These are phyloP conservation scores for Corythornis vintsioides DNA, from an alignment of 2,113 vertebrate species.

Conservation along the genomic window DNA sequence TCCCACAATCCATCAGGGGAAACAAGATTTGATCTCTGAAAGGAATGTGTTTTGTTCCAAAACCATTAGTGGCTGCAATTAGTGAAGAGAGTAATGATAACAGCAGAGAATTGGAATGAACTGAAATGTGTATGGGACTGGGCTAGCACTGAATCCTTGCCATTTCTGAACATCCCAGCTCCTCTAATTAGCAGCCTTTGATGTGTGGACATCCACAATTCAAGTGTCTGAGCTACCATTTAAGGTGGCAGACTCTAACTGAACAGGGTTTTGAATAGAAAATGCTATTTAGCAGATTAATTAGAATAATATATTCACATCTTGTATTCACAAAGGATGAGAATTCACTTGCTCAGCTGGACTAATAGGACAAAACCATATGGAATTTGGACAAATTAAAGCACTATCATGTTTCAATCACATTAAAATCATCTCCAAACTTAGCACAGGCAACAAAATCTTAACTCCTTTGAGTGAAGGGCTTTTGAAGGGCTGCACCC, in stretches of 20 bases:
- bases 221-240: not conserved
- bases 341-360: not conserved
- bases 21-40: not conserved
- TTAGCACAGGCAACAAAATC: not conserved
- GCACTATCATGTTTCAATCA: not conserved
- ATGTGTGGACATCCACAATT: not conserved
- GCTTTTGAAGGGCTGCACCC: too few species aligned
- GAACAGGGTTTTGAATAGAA: not conserved
- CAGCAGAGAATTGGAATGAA: constrained; percentile 10
- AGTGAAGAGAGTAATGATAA: not conserved
- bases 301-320: not conserved
- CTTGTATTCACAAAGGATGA: too few species aligned
- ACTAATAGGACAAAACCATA: not conserved
- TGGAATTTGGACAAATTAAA: not conserved
- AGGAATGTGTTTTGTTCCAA: not conserved
- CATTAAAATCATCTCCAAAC: not conserved
- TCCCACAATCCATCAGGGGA: constrained; percentile 5
- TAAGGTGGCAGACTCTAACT: not conserved
- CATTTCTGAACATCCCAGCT: not conserved
- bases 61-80: not conserved
- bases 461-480: not conserved
- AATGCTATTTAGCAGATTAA: not conserved
- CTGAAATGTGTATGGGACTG: not conserved
- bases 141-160: not conserved
- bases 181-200: not conserved